Evolutionary conservation across 2,113 vertebrate genomes (phyloP).

Genomic region (Lynx canadensis): DNA sequence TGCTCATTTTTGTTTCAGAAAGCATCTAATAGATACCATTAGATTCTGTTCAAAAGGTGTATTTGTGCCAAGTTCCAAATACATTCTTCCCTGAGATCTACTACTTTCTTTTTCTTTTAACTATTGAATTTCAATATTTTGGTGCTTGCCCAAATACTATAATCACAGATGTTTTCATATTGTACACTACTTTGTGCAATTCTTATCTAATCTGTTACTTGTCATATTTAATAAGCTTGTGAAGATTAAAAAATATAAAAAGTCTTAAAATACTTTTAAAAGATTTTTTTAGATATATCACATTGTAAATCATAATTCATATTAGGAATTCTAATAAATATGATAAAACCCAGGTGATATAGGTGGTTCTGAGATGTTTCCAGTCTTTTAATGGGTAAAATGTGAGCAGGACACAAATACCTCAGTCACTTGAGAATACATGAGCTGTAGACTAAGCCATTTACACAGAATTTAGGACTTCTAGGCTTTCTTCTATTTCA

Average conservation of each 20-base stretch:
- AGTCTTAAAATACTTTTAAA: slow-evolving; percentile 17
- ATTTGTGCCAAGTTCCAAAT: slow-evolving; percentile 18
- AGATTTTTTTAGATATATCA: not conserved
- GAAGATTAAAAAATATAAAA: not conserved
- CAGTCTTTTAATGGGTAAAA: not conserved
- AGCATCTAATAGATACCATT: not conserved
- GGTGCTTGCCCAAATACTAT: not conserved
- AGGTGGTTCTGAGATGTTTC: not conserved
- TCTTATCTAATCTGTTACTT: not conserved
- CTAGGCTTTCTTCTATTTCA: not conserved
- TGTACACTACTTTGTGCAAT: not conserved
- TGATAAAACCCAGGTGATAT: not conserved
- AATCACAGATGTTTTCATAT: not conserved
- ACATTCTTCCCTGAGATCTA: not conserved
- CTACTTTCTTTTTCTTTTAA: not conserved
- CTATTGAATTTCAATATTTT: not conserved
- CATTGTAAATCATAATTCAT: not conserved
- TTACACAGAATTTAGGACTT: not conserved
- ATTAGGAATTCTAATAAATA: not conserved
- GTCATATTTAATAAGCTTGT: not conserved
- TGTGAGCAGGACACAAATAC: not conserved
- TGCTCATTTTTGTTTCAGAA: not conserved
- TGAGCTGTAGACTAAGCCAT: not conserved
- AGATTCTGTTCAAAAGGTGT: not conserved
- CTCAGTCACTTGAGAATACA: not conserved